Base-by-base conservation (phyloP, 2,888 invertebrate genomes). In the Anorthoa munda region DNA sequence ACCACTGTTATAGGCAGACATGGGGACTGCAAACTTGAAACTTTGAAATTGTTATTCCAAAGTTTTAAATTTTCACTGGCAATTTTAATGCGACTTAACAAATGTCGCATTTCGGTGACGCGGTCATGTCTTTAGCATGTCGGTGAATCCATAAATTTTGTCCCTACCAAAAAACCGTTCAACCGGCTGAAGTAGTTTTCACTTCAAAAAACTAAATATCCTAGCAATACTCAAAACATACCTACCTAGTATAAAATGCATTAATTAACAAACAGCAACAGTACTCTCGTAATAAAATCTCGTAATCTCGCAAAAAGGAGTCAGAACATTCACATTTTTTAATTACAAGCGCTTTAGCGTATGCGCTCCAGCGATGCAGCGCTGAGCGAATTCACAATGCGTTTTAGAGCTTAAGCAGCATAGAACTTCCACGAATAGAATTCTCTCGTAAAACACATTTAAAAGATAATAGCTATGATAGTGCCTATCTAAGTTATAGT, bases 331-430 rank as follows among this genome's bases (percentile, higher is more conserved):
- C 85, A 84, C 85, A 80, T 84, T 89, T 86, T 90, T 91, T 90
- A 89, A 89, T 91, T 89, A 89, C 83, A 87, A 90, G 86, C 87
- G 84, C 86, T 91, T 90, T 87, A 88, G 70, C 75, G 66, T 72
- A 84, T 60, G 60, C 73, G 79, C 77, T 75, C 67, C 67, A 69
- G 78, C 74, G 78, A 74, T 60, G 58, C 75, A 70, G 85, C 78
- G 78, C 55, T 79, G 85, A 84, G 83, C 75, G 86, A 89, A 88
- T 88, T 85, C 86, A 88, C 88, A 89, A 88, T 89, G 86, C 86
- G 85, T 90, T 90, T 87, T 75, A 83, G 77, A 86, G 79, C 77
- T 70, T 70, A 72, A 75, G 75, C 65, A 71, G 63, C 64, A 72
- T 61, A 73, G 66, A 77, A 73, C 21, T 69, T 60, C 72, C 74